These are phyloP conservation scores for Rhea pennata DNA, from an alignment of 2,113 vertebrate species.

Conservation along the genomic window DNA sequence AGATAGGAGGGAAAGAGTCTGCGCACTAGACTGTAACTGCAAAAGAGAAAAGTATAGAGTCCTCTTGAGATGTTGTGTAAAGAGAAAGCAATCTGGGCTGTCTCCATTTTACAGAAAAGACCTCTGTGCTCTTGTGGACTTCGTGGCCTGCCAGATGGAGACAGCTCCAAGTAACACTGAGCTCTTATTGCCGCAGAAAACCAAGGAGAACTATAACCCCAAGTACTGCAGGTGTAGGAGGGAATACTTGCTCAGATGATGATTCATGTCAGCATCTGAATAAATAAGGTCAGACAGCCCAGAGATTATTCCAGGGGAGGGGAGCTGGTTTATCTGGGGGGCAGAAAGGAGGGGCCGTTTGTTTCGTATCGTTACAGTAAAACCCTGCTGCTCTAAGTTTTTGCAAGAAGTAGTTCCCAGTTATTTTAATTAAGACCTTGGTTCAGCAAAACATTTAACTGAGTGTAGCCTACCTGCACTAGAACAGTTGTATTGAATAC, in stretches of 20 bases:
- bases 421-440: conserved; percentile 49
- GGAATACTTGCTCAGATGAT: conserved; percentile 60
- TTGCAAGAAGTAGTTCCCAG: not conserved
- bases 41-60: conserved; percentile 25
- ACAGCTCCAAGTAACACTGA: conserved; percentile 55
- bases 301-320: conserved; percentile 46
- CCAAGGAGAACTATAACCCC: conserved; percentile 55
- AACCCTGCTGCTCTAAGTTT: not conserved
- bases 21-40: conserved; percentile 48
- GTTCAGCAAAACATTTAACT: not conserved
- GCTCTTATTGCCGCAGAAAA: conserved; percentile 58
- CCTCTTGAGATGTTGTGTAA: conserved; percentile 72
- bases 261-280: conserved; percentile 67
- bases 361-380: not conserved
- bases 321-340: conserved; percentile 36
- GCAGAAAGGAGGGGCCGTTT: conserved; percentile 37
- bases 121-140: conserved; percentile 48
- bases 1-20: conserved; percentile 51
- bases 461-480: conserved; percentile 23
- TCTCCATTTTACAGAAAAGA: conserved; percentile 59
- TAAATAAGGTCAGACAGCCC: conserved; percentile 64
- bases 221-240: conserved; percentile 62
- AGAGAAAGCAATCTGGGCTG: conserved; percentile 63
- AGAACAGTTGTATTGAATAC: not conserved
- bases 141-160: conserved; percentile 46